Evolutionary conservation across 2,113 vertebrate species (phyloP).

Genomic region (Oenanthe melanoleuca): DNA sequence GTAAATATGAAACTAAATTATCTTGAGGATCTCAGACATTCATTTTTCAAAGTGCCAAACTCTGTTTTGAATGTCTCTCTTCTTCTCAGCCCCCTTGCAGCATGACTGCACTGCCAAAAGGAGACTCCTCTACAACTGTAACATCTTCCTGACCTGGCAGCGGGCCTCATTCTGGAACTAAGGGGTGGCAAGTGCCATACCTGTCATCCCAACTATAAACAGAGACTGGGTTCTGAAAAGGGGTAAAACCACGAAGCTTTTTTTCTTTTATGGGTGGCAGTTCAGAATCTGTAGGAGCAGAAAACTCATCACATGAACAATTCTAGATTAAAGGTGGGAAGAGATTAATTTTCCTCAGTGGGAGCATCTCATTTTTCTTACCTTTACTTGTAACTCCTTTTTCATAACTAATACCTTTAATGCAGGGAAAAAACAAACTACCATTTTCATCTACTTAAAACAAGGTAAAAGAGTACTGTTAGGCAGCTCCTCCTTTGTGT

Average conservation of each 20-base stretch:
- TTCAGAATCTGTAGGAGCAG: not conserved
- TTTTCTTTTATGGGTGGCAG: not conserved
- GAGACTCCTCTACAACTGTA: not conserved
- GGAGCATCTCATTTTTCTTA: not conserved
- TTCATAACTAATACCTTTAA: not conserved
- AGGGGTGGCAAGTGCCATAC: not conserved
- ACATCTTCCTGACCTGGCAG: not conserved
- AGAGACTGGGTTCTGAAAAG: not conserved
- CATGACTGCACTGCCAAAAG: not conserved
- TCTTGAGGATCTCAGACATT: conserved; percentile 18
- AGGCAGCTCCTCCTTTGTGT: not conserved
- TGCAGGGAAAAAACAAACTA: not conserved
- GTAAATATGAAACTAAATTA: not conserved
- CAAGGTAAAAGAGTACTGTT: not conserved
- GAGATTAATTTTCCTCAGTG: not conserved
- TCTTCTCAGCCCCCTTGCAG: not conserved
- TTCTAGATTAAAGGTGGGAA: not conserved
- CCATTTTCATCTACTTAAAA: not conserved
- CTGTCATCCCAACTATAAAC: not conserved
- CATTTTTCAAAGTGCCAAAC: conserved; percentile 54
- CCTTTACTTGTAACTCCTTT: not conserved
- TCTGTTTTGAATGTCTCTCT: not conserved
- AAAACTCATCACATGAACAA: not conserved
- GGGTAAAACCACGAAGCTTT: not conserved
- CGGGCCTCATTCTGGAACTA: not conserved